Percentiles rank a stretch among this genome's conserved stretches.
Evolutionary conservation across 2,888 invertebrate species (phyloP).

Genomic region (Sarcophaga rosellei): DNA sequence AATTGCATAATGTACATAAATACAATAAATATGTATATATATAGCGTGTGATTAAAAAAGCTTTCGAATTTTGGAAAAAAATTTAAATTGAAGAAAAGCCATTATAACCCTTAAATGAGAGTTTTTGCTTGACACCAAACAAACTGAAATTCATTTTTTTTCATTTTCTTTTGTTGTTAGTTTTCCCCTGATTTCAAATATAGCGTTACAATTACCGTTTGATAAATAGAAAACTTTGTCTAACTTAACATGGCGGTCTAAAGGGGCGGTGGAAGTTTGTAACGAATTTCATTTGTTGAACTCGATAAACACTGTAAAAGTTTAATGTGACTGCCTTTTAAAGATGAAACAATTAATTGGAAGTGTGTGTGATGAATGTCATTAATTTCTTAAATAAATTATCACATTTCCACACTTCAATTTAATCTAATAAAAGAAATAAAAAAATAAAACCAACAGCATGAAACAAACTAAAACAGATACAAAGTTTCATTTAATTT

Average conservation of each 20-base stretch:
- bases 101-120: background rate
- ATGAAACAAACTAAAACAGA: background rate
- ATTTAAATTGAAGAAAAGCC: too few relatives aligned
- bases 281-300: background rate
- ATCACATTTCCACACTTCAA: slow-evolving; percentile 45
- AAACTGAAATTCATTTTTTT: background rate
- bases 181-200: background rate
- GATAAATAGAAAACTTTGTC: background rate
- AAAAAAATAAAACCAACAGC: slow-evolving; percentile 22
- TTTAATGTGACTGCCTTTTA: background rate
- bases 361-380: slow-evolving; percentile 52
- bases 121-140: background rate
- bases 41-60: too few relatives aligned
- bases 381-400: slow-evolving; percentile 54
- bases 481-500: background rate
- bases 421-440: slow-evolving; percentile 40
- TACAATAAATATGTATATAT: too few relatives aligned
- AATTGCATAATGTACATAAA: too few relatives aligned
- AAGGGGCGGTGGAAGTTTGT: background rate
- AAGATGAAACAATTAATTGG: background rate
- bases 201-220: background rate
- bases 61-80: too few relatives aligned
- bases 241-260: background rate
- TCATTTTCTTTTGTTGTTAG: background rate
- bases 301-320: slow-evolving; percentile 5